phyloP scores from a whole-genome alignment of 2,888 invertebrate genomes.

The Phengaris alcon region DNA sequence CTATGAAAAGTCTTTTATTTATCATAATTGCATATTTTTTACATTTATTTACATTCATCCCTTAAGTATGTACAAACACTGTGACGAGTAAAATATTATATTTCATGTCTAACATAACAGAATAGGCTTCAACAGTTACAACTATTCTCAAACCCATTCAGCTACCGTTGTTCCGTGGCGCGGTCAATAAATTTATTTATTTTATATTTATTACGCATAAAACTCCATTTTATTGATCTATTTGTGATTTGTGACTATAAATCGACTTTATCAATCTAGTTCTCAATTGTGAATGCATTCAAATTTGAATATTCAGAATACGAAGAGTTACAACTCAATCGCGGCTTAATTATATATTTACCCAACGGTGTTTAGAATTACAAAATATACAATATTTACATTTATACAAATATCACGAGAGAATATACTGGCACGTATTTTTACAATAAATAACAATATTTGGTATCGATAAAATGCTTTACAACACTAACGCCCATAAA shows the following conservation, averaged over 20 bases:
- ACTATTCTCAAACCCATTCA: not conserved
- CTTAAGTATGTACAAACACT: slow-evolving; percentile 43
- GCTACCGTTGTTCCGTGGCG: not conserved
- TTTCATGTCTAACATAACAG: not conserved
- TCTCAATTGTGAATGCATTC: not conserved
- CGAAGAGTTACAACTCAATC: slow-evolving; percentile 11
- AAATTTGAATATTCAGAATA: slow-evolving; percentile 21
- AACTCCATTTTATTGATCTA: slow-evolving; percentile 19
- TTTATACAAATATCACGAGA: slow-evolving; percentile 47
- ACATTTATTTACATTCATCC: slow-evolving; percentile 46
- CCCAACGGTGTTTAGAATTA: slow-evolving; percentile 30
- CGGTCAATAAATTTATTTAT: slow-evolving; percentile 12
- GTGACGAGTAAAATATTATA: slow-evolving; percentile 29
- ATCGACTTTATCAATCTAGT: slow-evolving; percentile 12
- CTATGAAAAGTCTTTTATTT: slow-evolving; percentile 48
- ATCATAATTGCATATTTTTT: slow-evolving; percentile 48
- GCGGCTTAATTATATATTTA: slow-evolving; percentile 24
- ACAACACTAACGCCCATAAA: slow-evolving; percentile 33
- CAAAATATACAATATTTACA: slow-evolving; percentile 37
- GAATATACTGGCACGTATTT: slow-evolving; percentile 59
- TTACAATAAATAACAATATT: slow-evolving; percentile 69
- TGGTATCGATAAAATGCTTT: slow-evolving; percentile 64
- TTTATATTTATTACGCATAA: slow-evolving; percentile 21
- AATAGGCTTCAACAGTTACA: not conserved
- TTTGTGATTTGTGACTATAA: slow-evolving; percentile 23